Evolutionary conservation across 2,888 invertebrate genomes (phyloP), one percentile per base, ranked within the genome.

Genomic region (Rhorus exstirpatorius): DNA sequence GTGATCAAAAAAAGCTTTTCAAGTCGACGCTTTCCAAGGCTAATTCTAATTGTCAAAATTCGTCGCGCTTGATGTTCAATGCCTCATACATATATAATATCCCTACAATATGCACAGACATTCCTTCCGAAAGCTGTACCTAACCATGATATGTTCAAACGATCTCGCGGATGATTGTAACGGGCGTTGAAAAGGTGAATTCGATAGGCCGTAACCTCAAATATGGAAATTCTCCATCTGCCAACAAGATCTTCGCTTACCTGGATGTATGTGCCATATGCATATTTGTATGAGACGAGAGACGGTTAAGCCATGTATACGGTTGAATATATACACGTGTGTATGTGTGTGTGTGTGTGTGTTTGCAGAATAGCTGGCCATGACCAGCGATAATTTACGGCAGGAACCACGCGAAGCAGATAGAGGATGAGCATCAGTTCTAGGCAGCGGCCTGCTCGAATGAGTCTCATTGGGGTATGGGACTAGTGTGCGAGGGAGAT

Each of bases 361-460:
- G 26, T 26, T 8, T 14, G 4, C 31, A 38, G 38, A 21, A n/a
- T 51, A 63, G 31, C 55, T 60, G 38, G 49, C 58, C 58, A 35
- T 35, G 74, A 71, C 70, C 61, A 76, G 79, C 63, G 53, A 84
- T 84, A 85, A 84, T 85, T 85, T 72, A 84, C 77, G 74, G 41
- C 68, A 65, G 58, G 24, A 53, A 35, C 49, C 41, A 61, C 71
- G 55, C 24, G 3, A 51, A 46, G 41, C 41, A 3, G 17, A 41
- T n/a, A 49, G 21, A 14, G 58, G 35, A 14, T 19, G 44, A 38
- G 35, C 51, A 51, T 51, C 12, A 21, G 38, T 51, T 67, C 21
- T 21, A 51, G 46, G 26, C 55, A 24, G 74, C 60, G 41, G 76
- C 67, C 53, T 71, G 58, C 55, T 63, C 63, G 60, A 72, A 61